Evolutionary conservation across 2,113 vertebrate species (phyloP).

Genomic region (Phalacrocorax aristotelis): DNA sequence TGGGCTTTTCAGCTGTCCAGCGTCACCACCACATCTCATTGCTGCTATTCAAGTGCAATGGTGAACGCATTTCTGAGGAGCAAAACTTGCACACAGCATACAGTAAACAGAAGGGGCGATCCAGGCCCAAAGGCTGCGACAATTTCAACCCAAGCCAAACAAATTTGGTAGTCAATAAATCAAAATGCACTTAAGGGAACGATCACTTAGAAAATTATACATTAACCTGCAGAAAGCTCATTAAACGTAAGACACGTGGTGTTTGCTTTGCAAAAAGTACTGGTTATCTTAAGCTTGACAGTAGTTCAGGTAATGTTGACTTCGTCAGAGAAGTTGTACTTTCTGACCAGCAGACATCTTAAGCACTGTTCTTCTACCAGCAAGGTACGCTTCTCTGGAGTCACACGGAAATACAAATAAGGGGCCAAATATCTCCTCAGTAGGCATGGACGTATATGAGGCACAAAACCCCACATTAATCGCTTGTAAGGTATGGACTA

Average conservation of each 20-base stretch:
- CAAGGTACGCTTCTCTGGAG: not conserved
- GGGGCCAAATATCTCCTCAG: not conserved
- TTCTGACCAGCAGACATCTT: not conserved
- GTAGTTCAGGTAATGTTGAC: not conserved
- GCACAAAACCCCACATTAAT: not conserved
- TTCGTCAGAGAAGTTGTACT: not conserved
- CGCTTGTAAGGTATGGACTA: not conserved
- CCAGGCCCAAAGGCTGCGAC: not conserved
- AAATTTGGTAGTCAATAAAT: not conserved
- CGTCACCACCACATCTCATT: not conserved
- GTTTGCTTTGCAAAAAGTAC: not conserved
- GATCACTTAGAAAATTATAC: not conserved
- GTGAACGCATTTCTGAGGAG: not conserved
- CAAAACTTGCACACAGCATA: not conserved
- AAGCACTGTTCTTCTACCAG: not conserved
- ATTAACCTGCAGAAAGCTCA: not conserved
- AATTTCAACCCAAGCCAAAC: not conserved
- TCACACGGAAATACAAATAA: not conserved
- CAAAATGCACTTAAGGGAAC: constrained; percentile 44
- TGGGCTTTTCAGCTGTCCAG: not conserved
- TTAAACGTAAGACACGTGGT: not conserved
- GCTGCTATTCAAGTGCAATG: not conserved
- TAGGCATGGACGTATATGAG: not conserved
- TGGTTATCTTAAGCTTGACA: not conserved
- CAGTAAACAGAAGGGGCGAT: not conserved